Evolutionary conservation across 1,140 invertebrate species (phyloP).

Genomic region (Heliconius eleuchia): DNA sequence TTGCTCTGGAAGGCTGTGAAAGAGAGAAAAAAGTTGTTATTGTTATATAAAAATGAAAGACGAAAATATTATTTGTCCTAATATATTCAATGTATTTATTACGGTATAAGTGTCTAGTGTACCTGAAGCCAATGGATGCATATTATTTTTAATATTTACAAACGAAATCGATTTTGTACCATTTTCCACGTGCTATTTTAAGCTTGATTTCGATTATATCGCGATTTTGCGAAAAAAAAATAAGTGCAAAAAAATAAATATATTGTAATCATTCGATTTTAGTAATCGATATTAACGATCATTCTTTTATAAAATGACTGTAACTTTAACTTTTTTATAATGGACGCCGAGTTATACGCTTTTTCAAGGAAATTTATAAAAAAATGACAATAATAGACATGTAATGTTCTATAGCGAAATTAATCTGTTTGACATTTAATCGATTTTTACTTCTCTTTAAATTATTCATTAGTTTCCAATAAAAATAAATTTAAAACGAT

Average conservation of each 20-base stretch:
- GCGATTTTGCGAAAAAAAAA: slow-evolving; percentile 12
- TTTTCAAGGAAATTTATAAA: not conserved
- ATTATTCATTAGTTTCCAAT: not conserved
- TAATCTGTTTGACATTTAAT: not conserved
- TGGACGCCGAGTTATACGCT: not conserved
- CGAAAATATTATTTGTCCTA: not conserved
- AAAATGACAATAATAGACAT: not conserved
- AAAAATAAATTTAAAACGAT: not conserved
- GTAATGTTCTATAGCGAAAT: slow-evolving; percentile 5
- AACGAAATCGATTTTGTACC: not conserved
- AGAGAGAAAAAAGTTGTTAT: slow-evolving; percentile 15
- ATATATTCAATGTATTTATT: slow-evolving; percentile 24
- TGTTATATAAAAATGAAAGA: not conserved
- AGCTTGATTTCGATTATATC: slow-evolving; percentile 5
- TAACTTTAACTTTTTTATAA: not conserved
- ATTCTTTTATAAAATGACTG: not conserved
- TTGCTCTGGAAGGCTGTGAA: slow-evolving; percentile 33
- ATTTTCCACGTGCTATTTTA: slow-evolving; percentile 4
- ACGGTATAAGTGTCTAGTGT: slow-evolving; percentile 30
- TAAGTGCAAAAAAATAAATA: not conserved
- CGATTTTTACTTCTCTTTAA: not conserved
- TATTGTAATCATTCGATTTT: not conserved
- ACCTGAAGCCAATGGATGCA: slow-evolving; percentile 32
- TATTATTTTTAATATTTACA: slow-evolving; percentile 16
- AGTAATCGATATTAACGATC: not conserved